phyloP scores from a whole-genome alignment of 2,113 vertebrate genomes.

The Sinocyclocheilus anshuiensis region DNA sequence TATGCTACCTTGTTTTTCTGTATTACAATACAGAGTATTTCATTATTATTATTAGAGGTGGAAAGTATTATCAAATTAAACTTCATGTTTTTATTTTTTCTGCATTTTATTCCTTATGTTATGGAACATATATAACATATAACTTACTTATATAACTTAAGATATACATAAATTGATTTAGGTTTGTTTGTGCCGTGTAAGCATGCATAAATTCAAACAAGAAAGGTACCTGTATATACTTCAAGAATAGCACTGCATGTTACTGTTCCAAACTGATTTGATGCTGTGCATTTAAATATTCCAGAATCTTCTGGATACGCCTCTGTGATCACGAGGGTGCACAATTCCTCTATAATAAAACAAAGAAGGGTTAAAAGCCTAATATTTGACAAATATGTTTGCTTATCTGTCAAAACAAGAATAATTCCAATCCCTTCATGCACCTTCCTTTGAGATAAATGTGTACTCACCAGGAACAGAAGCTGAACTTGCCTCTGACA shows the following conservation, averaged over 20 bases:
- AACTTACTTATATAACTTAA: too few relatives aligned
- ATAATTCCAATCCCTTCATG: background rate
- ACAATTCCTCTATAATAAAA: slow-evolving; percentile 81
- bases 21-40: background rate
- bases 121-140: too few relatives aligned
- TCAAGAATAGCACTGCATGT: slow-evolving; percentile 80
- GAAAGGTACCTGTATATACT: slow-evolving; percentile 79
- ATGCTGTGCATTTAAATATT: slow-evolving; percentile 84
- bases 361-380: background rate
- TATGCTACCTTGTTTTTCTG: background rate
- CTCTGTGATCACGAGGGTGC: slow-evolving; percentile 88
- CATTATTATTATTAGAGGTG: background rate
- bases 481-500: slow-evolving; percentile 83
- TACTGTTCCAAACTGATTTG: slow-evolving; percentile 80
- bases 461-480: slow-evolving; percentile 81
- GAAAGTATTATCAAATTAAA: background rate
- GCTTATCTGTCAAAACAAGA: too few relatives aligned
- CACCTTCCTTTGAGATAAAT: background rate
- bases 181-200: background rate
- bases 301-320: slow-evolving; percentile 88
- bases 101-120: too few relatives aligned
- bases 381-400: too few relatives aligned
- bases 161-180: background rate
- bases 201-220: background rate
- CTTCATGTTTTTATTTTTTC: too few relatives aligned